phyloP scores from a whole-genome alignment of 2,113 vertebrate species.

The Oreochromis tanganicae region DNA sequence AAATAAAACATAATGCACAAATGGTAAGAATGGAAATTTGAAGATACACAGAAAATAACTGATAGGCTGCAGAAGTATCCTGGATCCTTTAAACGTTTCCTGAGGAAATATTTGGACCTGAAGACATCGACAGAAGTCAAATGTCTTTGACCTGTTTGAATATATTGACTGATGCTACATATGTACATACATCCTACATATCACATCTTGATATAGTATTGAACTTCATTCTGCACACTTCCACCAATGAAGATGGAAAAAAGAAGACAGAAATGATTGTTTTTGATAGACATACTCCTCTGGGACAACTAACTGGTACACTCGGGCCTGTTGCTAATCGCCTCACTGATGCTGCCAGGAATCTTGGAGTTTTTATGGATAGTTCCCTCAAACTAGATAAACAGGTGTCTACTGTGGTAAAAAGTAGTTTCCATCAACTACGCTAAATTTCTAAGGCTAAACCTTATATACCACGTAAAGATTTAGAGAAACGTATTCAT shows the following conservation, averaged over 20 bases:
- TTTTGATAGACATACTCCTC: neutral
- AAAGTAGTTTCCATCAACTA: accelerated
- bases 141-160: neutral
- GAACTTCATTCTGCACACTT: neutral
- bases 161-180: neutral
- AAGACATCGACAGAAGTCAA: neutral
- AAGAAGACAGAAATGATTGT: accelerated
- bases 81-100: neutral
- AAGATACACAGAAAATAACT: neutral
- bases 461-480: neutral
- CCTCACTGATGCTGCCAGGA: neutral
- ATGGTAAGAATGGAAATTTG: neutral
- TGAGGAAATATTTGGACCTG: neutral
- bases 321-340: neutral
- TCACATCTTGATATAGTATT: neutral
- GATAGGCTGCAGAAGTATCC: accelerated
- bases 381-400: neutral
- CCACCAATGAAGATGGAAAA: neutral
- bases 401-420: neutral
- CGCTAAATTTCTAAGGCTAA: neutral
- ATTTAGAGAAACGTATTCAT: neutral
- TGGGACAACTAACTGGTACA: accelerated
- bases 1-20: neutral
- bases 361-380: neutral
- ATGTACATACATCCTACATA: no score